Percentiles rank a stretch among this genome's conserved stretches.
Evolutionary conservation across 1,140 invertebrate species (phyloP).

Genomic region (Arctopsyche grandis): DNA sequence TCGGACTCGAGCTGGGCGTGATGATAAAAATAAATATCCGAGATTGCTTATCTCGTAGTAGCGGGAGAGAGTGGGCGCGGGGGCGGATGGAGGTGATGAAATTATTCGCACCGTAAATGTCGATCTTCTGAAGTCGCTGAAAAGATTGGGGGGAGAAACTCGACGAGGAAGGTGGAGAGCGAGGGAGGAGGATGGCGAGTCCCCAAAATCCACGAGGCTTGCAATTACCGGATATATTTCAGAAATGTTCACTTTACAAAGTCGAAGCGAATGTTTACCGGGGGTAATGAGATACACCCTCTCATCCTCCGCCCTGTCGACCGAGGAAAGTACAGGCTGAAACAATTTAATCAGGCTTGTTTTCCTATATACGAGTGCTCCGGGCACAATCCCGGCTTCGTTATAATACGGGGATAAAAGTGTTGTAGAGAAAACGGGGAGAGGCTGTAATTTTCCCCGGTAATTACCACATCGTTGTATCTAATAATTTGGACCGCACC

Average conservation of each 20-base stretch:
- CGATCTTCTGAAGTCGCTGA: constrained; percentile 4
- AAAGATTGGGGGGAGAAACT: constrained; percentile 10
- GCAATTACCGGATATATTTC: constrained; percentile 45
- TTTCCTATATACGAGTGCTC: constrained; percentile 33
- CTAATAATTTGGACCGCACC: constrained; percentile 3
- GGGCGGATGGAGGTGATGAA: background rate
- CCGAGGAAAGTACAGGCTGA: background rate
- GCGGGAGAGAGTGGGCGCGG: background rate
- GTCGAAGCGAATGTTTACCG: constrained; percentile 36
- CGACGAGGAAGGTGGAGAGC: background rate
- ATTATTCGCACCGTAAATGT: constrained; percentile 27
- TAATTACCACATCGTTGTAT: constrained; percentile 26
- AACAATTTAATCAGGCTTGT: constrained; percentile 49
- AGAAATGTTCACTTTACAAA: constrained; percentile 41
- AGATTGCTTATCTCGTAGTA: constrained; percentile 2
- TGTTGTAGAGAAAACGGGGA: constrained; percentile 8
- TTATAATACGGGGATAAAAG: constrained; percentile 27
- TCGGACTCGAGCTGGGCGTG: background rate
- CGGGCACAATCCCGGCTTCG: constrained; percentile 9
- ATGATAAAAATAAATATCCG: constrained; percentile 19
- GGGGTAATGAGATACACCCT: constrained; percentile 36
- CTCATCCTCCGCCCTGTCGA: background rate
- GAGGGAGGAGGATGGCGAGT: background rate
- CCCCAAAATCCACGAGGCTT: constrained; percentile 35
- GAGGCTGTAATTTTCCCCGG: constrained; percentile 19